Base-by-base conservation (phyloP, 2,888 invertebrate species). In the Mythimna vitellina region DNA sequence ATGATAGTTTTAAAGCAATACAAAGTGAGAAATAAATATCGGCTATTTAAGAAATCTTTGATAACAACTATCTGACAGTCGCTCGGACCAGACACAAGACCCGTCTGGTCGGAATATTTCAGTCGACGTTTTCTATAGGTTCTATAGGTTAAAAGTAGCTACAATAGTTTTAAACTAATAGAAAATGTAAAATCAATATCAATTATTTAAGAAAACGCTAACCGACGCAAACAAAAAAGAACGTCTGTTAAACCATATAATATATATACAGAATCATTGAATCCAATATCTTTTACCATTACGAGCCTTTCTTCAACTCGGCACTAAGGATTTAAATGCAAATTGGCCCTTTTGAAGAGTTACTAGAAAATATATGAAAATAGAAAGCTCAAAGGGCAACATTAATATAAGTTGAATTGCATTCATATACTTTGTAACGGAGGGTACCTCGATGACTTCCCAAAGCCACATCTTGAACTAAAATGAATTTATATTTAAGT, bases 271-370 rank as follows among this genome's bases (percentile, higher is more conserved):
- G 63, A 42, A 73, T 61, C 61, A 70, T 76, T 65, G 69, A 74
- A 73, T 83, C 56, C 66, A 78, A 84, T 84, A 85, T 79, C 22
- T 70, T 60, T 53, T 51, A 35, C 67, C 63, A 63, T 65, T 66
- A 61, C 65, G n/a, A 62, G 32, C 22, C 58, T 62, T 61, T 60
- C 62, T 58, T 65, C 54, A 25, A 57, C 70, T 65, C 61, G 42
- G 61, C 58, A 35, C 51, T 53, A 58, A 73, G 60, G 71, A 83
- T 82, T 85, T 82, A 84, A 78, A 87, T 86, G 87, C 84, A 86
- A 87, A 87, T 85, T 74, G 67, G 71, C 65, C 69, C 82, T 80
- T 80, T 80, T 76, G 76, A 78, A 69, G 76, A 70, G 78, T 78
- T 76, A 67, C 61, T 70, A 76, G 75, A 76, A 78, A 76, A 70